A percentile compares a stretch with the other conserved stretches of the same genome.
Evolutionary conservation across 2,888 invertebrate species (phyloP).

Genomic region (Nemoura dubitans): DNA sequence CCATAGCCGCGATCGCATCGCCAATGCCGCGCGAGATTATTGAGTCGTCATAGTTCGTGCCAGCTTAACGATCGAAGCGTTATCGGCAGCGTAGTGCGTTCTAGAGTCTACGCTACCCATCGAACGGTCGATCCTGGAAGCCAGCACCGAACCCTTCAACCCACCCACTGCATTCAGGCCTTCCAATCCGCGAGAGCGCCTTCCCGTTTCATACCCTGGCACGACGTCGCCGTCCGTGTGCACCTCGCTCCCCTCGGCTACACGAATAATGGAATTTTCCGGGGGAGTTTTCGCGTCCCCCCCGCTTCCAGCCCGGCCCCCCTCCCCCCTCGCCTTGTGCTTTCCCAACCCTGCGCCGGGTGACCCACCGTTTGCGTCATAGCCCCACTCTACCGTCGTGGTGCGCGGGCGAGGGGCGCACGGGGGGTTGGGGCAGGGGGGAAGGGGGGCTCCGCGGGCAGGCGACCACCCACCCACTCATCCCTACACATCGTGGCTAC

Average conservation of each 20-base stretch:
- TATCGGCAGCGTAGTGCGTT: neutral
- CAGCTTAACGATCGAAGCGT: too few relatives aligned
- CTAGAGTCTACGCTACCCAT: neutral
- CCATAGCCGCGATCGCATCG: too few relatives aligned
- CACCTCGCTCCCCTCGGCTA: conserved; percentile 53
- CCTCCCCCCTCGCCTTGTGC: neutral
- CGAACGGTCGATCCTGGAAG: neutral
- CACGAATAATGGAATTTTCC: conserved; percentile 51
- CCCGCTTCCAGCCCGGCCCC: neutral
- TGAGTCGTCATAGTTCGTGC: too few relatives aligned
- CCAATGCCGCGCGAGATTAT: too few relatives aligned
- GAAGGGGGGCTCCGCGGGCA: neutral
- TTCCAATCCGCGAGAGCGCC: conserved; percentile 42
- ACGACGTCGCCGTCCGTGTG: conserved; percentile 35
- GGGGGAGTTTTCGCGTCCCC: conserved; percentile 36
- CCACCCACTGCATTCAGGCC: conserved; percentile 34
- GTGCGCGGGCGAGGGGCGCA: neutral
- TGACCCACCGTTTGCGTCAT: conserved; percentile 42
- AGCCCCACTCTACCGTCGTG: neutral
- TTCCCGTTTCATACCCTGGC: neutral
- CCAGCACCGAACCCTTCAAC: neutral
- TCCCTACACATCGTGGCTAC: neutral
- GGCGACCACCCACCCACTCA: neutral
- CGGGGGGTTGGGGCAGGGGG: neutral
- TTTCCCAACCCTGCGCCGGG: conserved; percentile 40